A percentile compares a stretch with the other conserved stretches of the same genome.
Conservation (phyloP, 1,140 invertebrate genomes). For the Daktulosphaira vitifoliae region DNA sequence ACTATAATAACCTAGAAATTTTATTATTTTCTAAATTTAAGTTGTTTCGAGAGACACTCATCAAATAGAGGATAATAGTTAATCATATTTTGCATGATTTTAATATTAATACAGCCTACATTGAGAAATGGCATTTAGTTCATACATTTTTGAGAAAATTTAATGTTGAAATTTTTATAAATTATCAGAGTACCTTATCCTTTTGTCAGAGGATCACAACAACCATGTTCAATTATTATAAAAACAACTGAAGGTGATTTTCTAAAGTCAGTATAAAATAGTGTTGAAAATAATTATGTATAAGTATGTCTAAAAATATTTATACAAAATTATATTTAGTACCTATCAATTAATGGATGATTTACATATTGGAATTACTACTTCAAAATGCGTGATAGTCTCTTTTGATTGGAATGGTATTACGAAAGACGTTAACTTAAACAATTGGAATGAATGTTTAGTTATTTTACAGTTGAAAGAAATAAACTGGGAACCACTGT, state of each 20-base stretch:
- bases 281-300: neutral
- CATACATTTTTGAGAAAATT: neutral
- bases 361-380: conserved; percentile 73
- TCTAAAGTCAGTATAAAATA: conserved; percentile 55
- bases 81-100: no score
- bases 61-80: no score
- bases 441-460: conserved; percentile 60
- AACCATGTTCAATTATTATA: conserved; percentile 63
- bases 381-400: conserved; percentile 60
- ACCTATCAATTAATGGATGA: conserved; percentile 68
- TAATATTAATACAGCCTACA: neutral
- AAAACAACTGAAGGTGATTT: conserved; percentile 73
- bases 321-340: conserved; percentile 48
- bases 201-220: conserved; percentile 61
- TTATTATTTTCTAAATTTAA: no score
- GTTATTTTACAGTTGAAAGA: conserved; percentile 51
- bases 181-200: conserved; percentile 62
- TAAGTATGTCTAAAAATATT: conserved; percentile 25
- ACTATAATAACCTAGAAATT: no score
- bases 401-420: conserved; percentile 69
- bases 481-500: conserved; percentile 58
- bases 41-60: no score
- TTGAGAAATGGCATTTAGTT: neutral
- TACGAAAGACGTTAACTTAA: conserved; percentile 45
- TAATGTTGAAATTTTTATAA: no score